Base-by-base conservation (phyloP, 2,888 invertebrate genomes). In the Phanerotoma sp. region DNA sequence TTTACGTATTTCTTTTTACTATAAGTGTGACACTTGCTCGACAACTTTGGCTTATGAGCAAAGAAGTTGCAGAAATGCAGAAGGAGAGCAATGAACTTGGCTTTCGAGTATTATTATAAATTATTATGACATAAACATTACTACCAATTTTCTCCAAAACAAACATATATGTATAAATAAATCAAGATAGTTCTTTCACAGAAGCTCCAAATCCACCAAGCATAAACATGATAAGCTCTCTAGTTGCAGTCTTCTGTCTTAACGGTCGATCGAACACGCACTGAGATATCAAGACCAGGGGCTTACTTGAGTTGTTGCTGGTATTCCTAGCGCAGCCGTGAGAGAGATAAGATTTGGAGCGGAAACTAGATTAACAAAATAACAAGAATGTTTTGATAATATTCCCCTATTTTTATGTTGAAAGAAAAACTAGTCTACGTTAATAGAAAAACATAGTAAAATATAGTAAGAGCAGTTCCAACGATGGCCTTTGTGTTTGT, bases 151-250 rank as follows among this genome's bases (percentile, higher is more conserved):
- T 16, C 10, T 18, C 20, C 38, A 7, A 38, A 38, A 42, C 37
- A 13, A 10, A 21, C 13, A n/a, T n/a, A n/a, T n/a, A n/a, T n/a
- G n/a, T n/a, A n/a, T n/a, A n/a, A n/a, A n/a, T n/a, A n/a, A n/a
- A n/a, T n/a, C n/a, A n/a, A n/a, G n/a, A n/a, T 11, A 22, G 11
- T 40, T 25, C 20, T 18, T 38, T 15, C 16, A 10, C n/a, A 44
- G 44, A 44, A 42, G 41, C 41, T 42, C n/a, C n/a, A 42, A 42
- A 18, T 44, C 54, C 45, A 35, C 44, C 30, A 45, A 50, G 49
- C 54, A 54, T 54, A 30, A 54, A 54, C 42, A 38, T 30, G 54
- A 54, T 54, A 54, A 54, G 54, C 32, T 20, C 21, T 33, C 11
- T 20, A 13, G 28, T 37, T 20, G 16, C 37, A 13, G n/a, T n/a